phyloP scores from a whole-genome alignment of 35 echinoderm and acorn worm species.

The Nesometra sesokonis region DNA sequence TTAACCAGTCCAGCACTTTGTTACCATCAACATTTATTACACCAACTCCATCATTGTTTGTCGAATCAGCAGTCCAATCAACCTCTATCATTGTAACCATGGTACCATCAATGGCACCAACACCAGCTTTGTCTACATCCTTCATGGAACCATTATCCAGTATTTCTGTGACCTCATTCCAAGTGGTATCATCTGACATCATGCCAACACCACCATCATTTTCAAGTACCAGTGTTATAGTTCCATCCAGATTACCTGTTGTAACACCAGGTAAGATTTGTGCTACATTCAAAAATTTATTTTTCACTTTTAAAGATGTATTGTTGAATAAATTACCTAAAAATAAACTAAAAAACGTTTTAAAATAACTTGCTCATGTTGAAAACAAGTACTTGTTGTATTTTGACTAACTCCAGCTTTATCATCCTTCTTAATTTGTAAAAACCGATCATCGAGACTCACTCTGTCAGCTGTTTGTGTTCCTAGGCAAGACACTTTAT shows the following conservation, averaged over 20 bases:
- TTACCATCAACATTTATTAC: background rate
- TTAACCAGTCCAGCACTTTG: background rate
- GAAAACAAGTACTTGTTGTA: no score
- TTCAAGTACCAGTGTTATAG: background rate
- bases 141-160: background rate
- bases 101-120: background rate
- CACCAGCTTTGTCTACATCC: background rate
- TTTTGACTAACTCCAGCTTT: no score
- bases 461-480: no score
- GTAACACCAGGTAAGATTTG: conserved; percentile 1
- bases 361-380: no score
- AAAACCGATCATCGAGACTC: no score
- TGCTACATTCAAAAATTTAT: no score
- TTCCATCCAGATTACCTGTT: background rate
- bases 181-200: background rate
- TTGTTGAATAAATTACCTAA: no score
- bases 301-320: no score
- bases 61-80: background rate
- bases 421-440: no score
- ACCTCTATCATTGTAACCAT: background rate
- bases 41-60: background rate
- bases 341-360: no score
- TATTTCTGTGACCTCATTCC: background rate
- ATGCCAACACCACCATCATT: conserved; percentile 6
- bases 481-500: no score